Evolutionary conservation across 2,888 invertebrate species (phyloP).

Genomic region (Stenchaetothrips biformis): DNA sequence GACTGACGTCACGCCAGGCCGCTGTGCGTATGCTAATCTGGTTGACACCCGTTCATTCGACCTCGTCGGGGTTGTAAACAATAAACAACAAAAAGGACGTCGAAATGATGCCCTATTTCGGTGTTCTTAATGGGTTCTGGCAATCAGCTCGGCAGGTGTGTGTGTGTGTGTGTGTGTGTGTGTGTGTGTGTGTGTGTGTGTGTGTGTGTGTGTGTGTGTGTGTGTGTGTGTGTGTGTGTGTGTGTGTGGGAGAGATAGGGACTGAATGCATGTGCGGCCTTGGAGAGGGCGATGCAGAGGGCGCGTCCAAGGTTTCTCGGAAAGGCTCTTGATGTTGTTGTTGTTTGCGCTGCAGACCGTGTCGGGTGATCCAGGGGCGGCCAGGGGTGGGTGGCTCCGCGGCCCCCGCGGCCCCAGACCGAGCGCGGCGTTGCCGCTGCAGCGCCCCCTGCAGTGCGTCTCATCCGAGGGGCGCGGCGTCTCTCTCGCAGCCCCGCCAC

Average conservation of each 20-base stretch:
- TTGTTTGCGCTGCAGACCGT: not conserved
- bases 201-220: not conserved
- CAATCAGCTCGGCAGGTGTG: not conserved
- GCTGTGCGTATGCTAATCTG: not conserved
- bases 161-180: too few relatives aligned
- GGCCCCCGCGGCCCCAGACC: too few relatives aligned
- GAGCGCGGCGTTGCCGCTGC: too few relatives aligned
- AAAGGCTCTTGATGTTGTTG: not conserved
- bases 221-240: not conserved
- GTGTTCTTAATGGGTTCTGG: not conserved
- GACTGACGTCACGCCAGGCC: not conserved
- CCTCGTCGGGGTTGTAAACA: not conserved
- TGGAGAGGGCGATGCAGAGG: not conserved
- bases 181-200: too few relatives aligned
- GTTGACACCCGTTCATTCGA: not conserved
- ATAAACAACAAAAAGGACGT: not conserved
- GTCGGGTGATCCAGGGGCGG: too few relatives aligned
- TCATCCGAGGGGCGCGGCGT: too few relatives aligned
- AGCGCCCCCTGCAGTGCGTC: too few relatives aligned
- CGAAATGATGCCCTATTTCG: not conserved
- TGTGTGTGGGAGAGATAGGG: not conserved
- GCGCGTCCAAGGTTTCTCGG: not conserved
- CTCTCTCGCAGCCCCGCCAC: too few relatives aligned
- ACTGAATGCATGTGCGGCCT: not conserved
- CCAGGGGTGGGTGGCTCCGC: too few relatives aligned